Base-by-base conservation (phyloP, 2,113 vertebrate genomes). In the Suricata suricatta region DNA sequence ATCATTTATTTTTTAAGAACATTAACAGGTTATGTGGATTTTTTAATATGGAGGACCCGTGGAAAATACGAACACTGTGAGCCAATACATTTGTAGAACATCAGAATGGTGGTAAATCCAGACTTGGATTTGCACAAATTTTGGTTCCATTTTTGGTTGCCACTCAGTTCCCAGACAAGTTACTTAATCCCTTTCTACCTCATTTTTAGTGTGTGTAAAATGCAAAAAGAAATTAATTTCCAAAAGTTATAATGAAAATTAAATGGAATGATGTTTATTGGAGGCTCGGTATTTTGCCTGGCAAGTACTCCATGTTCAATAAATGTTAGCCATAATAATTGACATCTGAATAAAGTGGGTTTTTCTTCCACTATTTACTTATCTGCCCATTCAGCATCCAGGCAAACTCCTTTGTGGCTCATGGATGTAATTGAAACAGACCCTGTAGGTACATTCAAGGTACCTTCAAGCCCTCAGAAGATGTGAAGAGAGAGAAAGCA, bases 1-100 rank as follows among this genome's bases (percentile, higher is more conserved):
- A 63, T 5, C 15, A 82, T 79, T 90, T 81, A 82, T 85, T 92
- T 96, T 72, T 84, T 64, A 95, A 94, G 57, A 92, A 41, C 64
- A 77, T n/a, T 81, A 60, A 66, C 21, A n/a, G 14, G 27, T 57
- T 68, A 52, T 27, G 29, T 50, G 88, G 23, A 71, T 74, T 90
- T 90, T 88, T 63, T 64, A 64, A 64, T 71, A 71, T 23, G 33
- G 33, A 19, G 10, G 71, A 66, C 13, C 12, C 15, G n/a, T 60
- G 25, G 35, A 81, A 96, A 93, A 84, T 38, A 66, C 41, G 29
- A 89, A 57, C 29, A 84, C 86, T n/a, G 31, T 77, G 82, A 54
- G 77, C 74, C 50, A 79, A 38, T 83, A 38, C 15, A 68, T 57
- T 88, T 38, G 4, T 54, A 96, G 50, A 54, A 74, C 31, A 71